Evolutionary conservation across 2,888 invertebrate species (phyloP), one percentile per base, ranked within the genome.

Genomic region (Netelia fuscicornis): DNA sequence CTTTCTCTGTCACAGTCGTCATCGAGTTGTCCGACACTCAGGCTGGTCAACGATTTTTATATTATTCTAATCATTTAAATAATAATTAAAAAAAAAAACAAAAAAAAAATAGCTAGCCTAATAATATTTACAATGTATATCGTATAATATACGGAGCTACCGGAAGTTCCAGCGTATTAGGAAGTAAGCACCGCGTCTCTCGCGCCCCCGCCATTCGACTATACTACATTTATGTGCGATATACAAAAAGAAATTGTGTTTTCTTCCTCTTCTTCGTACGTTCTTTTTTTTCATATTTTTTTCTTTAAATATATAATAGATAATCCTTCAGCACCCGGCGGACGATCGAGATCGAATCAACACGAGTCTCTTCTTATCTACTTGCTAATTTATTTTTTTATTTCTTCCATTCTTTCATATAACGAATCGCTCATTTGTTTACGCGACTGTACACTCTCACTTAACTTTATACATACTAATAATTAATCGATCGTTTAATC

Each of bases 181-280:
- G 70, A 78, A 84, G 56, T 78, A 84, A 86, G 84, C 84, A 84
- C 86, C 81, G 74, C 84, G 81, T 74, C 56, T 37, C 58, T 84
- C 68, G 60, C 78, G 68, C 72, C 58, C 58, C 5, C 77, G 70
- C 74, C 54, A 74, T 77, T 67, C 62, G 71, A 25, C 48, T 74
- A 52, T 68, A 48, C 78, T 78, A 62, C 48, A 62, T 52, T 30
- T 23, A 42, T 23, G 44, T 60, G 52, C n/a, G 64, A 75, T 54
- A 75, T 82, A 72, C 75, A 81, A 68, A 75, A 82, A 75, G 62
- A 75, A 58, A 17, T 20, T 58, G n/a, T 58, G 20, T 48, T 11
- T 65, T 44, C 13, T 6, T 48, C 2, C 30, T 56, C 56, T 17
- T 56, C 17, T 8, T 56, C 3, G 1, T 20, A n/a, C n/a, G 17